Conservation (phyloP, 2,888 invertebrate genomes). For the Ferdinandea cuprea region DNA sequence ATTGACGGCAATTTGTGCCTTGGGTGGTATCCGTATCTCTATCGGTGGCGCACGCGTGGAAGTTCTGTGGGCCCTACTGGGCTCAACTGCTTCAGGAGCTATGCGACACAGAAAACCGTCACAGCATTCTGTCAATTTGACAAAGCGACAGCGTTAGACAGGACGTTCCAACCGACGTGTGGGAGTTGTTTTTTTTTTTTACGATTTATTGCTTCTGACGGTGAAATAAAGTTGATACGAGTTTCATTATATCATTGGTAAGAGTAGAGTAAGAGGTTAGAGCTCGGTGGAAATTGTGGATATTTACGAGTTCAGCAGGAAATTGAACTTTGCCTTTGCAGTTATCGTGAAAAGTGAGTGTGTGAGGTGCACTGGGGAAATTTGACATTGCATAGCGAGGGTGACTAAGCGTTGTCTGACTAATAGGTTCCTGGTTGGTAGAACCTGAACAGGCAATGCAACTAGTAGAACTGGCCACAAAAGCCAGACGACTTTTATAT, state of each 20-base stretch:
- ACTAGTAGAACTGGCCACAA: too few species aligned
- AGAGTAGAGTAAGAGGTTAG: too few species aligned
- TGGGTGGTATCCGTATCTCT: conserved; percentile 59
- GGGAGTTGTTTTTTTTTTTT: conserved; percentile 53
- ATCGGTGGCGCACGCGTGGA: conserved; percentile 36
- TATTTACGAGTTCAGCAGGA: conserved; percentile 55
- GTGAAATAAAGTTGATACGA: conserved; percentile 37
- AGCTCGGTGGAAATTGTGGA: background rate
- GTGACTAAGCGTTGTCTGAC: conserved; percentile 36
- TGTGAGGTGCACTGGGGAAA: conserved; percentile 12
- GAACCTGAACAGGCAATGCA: too few species aligned
- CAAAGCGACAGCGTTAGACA: conserved; percentile 39
- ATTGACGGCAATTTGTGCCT: conserved; percentile 8
- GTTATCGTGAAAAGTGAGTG: conserved; percentile 7
- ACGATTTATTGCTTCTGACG: conserved; percentile 46
- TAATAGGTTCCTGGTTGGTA: too few species aligned
- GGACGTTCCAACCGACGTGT: conserved; percentile 19
- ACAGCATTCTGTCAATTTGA: conserved; percentile 45
- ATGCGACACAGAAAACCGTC: conserved; percentile 51
- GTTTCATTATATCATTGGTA: conserved; percentile 3
- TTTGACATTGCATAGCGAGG: background rate
- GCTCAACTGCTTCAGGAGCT: conserved; percentile 66
- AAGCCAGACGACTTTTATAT: too few species aligned
- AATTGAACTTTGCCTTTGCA: too few species aligned
- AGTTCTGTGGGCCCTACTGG: conserved; percentile 66